Percentiles rank a stretch among this genome's conserved stretches.
phyloP scores from a whole-genome alignment of 1,140 invertebrate genomes.

The Paraescarpia echinospica region DNA sequence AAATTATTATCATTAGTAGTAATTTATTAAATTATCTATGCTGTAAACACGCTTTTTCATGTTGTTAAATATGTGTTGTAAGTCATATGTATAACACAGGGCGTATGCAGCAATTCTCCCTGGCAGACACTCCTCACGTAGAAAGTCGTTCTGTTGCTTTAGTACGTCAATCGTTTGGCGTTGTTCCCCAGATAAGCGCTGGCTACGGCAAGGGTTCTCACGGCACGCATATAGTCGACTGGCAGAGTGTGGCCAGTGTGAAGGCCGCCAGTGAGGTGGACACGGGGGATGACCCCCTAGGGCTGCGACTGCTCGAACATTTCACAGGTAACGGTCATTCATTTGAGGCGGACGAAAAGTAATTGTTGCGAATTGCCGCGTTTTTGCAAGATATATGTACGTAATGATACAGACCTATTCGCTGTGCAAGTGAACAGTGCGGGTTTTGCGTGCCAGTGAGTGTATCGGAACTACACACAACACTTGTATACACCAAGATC shows the following conservation, averaged over 20 bases:
- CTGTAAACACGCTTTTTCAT: no score
- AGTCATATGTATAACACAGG: no score
- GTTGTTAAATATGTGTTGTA: no score
- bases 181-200: conserved; percentile 28
- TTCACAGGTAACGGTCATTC: not conserved
- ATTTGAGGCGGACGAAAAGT: no score
- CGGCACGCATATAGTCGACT: conserved; percentile 32
- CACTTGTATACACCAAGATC: no score
- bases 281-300: conserved; percentile 32
- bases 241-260: conserved; percentile 28
- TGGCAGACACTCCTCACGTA: not conserved
- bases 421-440: no score
- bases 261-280: conserved; percentile 22
- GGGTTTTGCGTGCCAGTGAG: no score
- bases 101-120: not conserved
- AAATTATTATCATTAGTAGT: no score
- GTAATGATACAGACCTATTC: no score
- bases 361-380: no score
- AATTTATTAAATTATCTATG: no score
- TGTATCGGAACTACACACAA: no score
- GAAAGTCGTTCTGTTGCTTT: not conserved
- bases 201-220: conserved; percentile 35
- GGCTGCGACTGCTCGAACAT: not conserved
- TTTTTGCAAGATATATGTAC: not conserved
- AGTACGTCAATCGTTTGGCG: not conserved